Conservation (phyloP, 1,140 invertebrate species). For the Sesamia nonagrioides region DNA sequence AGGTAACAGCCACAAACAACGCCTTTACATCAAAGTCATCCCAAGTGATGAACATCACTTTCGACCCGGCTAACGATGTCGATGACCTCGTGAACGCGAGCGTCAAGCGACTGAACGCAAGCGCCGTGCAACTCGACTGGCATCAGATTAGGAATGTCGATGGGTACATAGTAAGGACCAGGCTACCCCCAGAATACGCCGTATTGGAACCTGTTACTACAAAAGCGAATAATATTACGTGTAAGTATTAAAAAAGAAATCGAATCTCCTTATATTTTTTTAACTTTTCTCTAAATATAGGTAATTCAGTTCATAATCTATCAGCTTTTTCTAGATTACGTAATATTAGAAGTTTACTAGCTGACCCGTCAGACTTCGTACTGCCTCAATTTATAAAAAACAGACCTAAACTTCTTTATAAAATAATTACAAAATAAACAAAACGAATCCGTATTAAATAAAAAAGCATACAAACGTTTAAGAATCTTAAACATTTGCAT, state of each 20-base stretch:
- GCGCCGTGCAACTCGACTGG: constrained; percentile 89
- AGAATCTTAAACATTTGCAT: no score
- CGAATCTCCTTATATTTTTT: no score
- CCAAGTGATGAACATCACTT: constrained; percentile 86
- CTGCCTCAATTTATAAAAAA: no score
- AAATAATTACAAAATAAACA: no score
- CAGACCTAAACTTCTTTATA: no score
- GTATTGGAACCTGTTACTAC: constrained; percentile 74
- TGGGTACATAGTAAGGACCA: constrained; percentile 88
- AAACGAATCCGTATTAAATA: no score
- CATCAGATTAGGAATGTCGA: constrained; percentile 88
- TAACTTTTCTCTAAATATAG: no score
- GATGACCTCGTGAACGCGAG: constrained; percentile 88
- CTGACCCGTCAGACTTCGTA: no score
- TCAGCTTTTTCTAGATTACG: no score
- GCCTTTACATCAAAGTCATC: constrained; percentile 89
- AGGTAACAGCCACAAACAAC: constrained; percentile 91
- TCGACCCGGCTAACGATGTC: constrained; percentile 89
- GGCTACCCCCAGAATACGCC: constrained; percentile 87
- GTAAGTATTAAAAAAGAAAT: constrained; percentile 76
- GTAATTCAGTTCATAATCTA: no score
- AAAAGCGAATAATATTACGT: constrained; percentile 79
- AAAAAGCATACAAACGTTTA: no score
- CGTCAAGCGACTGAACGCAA: constrained; percentile 84
- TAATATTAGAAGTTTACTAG: no score